Base-by-base conservation (phyloP, 1,140 invertebrate genomes). In the Bombus haemorrhoidalis region DNA sequence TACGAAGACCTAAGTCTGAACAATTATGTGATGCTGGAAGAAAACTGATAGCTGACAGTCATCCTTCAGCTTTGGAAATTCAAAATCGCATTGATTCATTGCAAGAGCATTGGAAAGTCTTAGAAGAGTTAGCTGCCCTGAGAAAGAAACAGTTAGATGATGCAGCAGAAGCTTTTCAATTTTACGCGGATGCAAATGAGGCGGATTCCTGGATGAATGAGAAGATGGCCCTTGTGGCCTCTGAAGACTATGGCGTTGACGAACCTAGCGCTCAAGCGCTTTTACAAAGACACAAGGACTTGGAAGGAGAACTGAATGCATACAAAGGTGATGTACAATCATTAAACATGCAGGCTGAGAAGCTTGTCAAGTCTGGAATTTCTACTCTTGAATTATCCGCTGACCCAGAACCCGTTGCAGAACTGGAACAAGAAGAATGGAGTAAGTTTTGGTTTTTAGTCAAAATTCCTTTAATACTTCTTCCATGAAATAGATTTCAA, bases 201-300 rank as follows among this genome's bases (percentile, higher is more conserved):
- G 98, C 98, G 0, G 99, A 99, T 91, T 99, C 98, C 0, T 99
- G 99, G 98, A 97, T 99, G 95, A 97, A 98, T 88, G 98, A 99
- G 93, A 98, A 98, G 94, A 97, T 98, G 94, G 97, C 98, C 0
- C 95, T 99, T 39, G 98, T 98, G 2, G 96, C 96, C n/a, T 98
- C 98, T 0, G 96, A 96, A 47, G 98, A 99, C 95, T 98, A 97
- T 90, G 98, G 98, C 8, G 96, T 97, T 59, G 98, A 99, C 95
- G 98, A 99, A 91, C 97, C 98, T 0, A 98, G 97, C 90, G 98
- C 98, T 0, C 97, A 98, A 87, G 98, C 98, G 2, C 94, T 98
- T 18, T 95, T 99, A 3, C 97, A 98, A 72, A 95, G 99, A 5
- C 99, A 99, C 93, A 97, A 97, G 78, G 97, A 98, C 89, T 95